Base-by-base conservation (phyloP, 1,140 invertebrate genomes). In the Hormaphis cornu region DNA sequence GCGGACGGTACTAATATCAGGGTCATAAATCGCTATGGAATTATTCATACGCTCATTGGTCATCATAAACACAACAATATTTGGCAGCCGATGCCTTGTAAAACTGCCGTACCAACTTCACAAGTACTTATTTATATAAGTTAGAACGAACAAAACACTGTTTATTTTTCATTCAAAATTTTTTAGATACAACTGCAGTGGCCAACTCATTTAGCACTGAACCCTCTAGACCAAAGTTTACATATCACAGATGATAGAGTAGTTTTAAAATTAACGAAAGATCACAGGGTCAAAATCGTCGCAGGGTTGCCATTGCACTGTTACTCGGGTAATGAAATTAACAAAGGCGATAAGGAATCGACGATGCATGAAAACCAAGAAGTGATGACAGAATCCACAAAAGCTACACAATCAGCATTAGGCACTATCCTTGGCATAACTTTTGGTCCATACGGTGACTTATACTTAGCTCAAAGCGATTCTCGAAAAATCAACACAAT, bases 181-280 rank as follows among this genome's bases (percentile, higher is more conserved):
- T 74, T 75, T 72, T 84, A 90, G 81, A 89, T 91, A 1, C 91
- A 94, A 78, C 79, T 95, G 10, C 90, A 95, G 76, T 98, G 95
- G 95, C 96, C 96, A 2, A 96, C 93, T 16, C 91, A 92, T 22
- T 78, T 98, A 40, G 88, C 93, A 0, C 80, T 98, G 12, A 97
- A 93, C 76, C 94, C 95, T 2, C 77, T 98, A 6, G 95, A 98
- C 78, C 92, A 93, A 40, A 89, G 90, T 0, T 80, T 98, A 1
- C 92, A 97, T 76, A 95, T 98, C 73, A 90, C 98, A 54, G 96
- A 98, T 76, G 93, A 97, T 76, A 85, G 93, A 71, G 84, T 97
- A 3, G 89, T 98, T 0, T 80, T 97, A 42, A 93, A 95, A 78
- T 80, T 98, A 46, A 96, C 93, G 1, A 87, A 88, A 37, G 93